Base-by-base conservation (phyloP, 2,797 vertebrate species). In the Macrochelys suwanniensis region DNA sequence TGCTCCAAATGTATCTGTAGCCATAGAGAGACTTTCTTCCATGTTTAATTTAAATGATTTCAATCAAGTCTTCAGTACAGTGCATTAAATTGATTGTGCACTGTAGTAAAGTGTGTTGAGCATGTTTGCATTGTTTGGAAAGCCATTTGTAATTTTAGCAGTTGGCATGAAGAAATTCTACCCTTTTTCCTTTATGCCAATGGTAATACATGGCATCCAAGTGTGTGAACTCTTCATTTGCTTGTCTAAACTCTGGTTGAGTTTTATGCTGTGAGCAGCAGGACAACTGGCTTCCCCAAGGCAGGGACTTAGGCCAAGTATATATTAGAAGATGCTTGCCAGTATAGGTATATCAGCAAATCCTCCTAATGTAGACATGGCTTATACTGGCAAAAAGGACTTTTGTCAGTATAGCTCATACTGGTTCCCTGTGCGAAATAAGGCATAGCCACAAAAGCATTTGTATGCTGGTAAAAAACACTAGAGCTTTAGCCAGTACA, bases 51-150 rank as follows among this genome's bases (percentile, higher is more conserved):
- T 49, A 65, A 49, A 23, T 50, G 53, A 89, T 86, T 91, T 89
- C 86, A 85, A 50, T 42, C 5, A 68, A 17, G 12, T 68, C 47
- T 94, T 53, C 8, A 80, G 50, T 74, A 79, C 42, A 74, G 54
- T 28, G 26, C 45, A 9, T 89, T 93, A 68, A 37, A 0, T 47
- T 71, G 83, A 93, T 33, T 11, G n/a, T 51, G 37, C 31, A 4
- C 50, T 78, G 49, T 2, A 57, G 81, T 68, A 91, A 93, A 89
- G 87, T 42, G 19, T 56, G 3, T 2, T 74, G 31, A 88, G 5
- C 78, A 31, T 71, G 92, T 92, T 47, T 15, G 49, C 57, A 74
- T 88, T 95, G 49, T 54, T 93, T 92, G 71, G 90, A 92, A 93
- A 85, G 59, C 15, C 4, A 17, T 47, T 49, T 77, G 2, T 28